Conservation (phyloP, 2,888 invertebrate genomes). For the Urechis unicinctus region DNA sequence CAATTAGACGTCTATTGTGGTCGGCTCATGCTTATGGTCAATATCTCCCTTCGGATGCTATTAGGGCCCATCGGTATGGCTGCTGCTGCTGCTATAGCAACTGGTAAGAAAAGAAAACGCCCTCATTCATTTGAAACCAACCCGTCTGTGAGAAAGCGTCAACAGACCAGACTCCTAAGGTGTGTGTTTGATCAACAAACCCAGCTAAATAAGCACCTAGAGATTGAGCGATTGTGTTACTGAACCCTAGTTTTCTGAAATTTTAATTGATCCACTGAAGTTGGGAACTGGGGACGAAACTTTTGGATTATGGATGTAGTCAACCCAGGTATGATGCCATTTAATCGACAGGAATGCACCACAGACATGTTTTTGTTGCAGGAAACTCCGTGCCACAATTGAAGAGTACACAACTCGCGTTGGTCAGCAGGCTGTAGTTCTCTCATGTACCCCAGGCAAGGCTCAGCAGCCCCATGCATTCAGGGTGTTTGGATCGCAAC, state of each 20-base stretch:
- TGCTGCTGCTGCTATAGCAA: conserved; percentile 92
- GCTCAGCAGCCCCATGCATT: conserved; percentile 64
- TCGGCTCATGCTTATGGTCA: too few relatives aligned
- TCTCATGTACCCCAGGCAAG: conserved; percentile 93
- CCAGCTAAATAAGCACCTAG: too few relatives aligned
- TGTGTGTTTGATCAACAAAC: too few relatives aligned
- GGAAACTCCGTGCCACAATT: conserved; percentile 49
- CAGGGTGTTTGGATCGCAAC: conserved; percentile 92
- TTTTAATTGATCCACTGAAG: too few relatives aligned
- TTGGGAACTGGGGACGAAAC: too few relatives aligned
- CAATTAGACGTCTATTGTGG: too few relatives aligned
- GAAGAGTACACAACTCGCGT: conserved; percentile 96
- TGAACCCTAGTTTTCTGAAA: not conserved
- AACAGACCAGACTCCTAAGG: conserved; percentile 80
- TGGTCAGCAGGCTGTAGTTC: conserved; percentile 92
- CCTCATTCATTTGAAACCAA: conserved; percentile 96
- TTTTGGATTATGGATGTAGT: too few relatives aligned
- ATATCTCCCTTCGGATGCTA: too few relatives aligned
- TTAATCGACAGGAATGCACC: too few relatives aligned
- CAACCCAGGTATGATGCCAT: too few relatives aligned
- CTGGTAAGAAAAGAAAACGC: conserved; percentile 84
- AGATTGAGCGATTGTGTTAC: too few relatives aligned
- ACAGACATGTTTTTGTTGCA: conserved; percentile 23
- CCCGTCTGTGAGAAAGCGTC: conserved; percentile 89
- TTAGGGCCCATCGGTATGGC: conserved; percentile 94